Evolutionary conservation across 2,888 invertebrate species (phyloP).

Genomic region (Orthosia cruda): DNA sequence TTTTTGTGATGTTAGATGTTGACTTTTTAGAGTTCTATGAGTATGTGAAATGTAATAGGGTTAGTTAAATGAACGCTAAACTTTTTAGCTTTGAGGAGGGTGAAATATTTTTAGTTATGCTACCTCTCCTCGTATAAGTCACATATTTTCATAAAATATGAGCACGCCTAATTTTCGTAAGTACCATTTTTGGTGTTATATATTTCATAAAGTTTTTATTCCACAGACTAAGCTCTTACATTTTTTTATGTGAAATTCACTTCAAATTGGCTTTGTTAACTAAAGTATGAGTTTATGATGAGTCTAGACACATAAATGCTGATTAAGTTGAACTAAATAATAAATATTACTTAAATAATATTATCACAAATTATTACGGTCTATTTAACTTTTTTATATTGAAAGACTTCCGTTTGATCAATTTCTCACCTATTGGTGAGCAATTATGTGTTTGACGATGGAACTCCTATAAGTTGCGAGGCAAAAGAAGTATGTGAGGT

Average conservation of each 20-base stretch:
- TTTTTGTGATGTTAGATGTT: not conserved
- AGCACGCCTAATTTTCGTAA: slow-evolving; percentile 40
- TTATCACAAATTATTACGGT: not conserved
- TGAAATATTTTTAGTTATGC: slow-evolving; percentile 19
- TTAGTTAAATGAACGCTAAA: not conserved
- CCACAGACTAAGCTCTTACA: slow-evolving; percentile 1
- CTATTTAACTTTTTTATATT: too few species aligned
- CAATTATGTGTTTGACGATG: too few species aligned
- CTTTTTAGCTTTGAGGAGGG: not conserved
- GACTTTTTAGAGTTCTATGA: not conserved
- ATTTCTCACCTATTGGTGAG: too few species aligned
- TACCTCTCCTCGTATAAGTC: slow-evolving; percentile 22
- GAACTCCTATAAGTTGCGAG: not conserved
- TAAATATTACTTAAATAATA: not conserved
- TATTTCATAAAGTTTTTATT: slow-evolving; percentile 40
- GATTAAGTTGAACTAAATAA: slow-evolving; percentile 8
- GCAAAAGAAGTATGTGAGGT: not conserved
- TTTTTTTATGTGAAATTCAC: slow-evolving; percentile 23
- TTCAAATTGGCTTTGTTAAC: slow-evolving; percentile 26
- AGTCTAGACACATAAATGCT: not conserved
- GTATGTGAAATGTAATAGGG: not conserved
- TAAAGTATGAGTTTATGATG: not conserved
- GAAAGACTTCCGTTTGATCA: too few species aligned
- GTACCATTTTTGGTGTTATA: slow-evolving; percentile 46
- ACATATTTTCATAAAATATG: slow-evolving; percentile 46